phyloP scores from a whole-genome alignment of 1,140 invertebrate genomes.

The Acromyrmex charruanus region DNA sequence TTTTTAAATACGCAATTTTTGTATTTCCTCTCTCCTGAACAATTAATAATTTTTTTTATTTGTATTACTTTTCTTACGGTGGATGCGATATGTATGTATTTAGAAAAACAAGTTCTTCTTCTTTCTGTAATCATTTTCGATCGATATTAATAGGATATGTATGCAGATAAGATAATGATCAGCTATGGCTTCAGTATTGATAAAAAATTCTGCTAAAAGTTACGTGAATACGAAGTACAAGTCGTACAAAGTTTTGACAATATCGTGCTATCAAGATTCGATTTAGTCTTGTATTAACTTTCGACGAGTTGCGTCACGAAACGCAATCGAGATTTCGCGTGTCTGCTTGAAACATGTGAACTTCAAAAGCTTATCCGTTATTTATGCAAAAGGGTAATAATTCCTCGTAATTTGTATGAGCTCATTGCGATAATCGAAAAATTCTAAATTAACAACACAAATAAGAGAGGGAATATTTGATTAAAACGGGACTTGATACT shows the following conservation, averaged over 20 bases:
- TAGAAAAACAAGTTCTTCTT: neutral
- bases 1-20: too few relatives aligned
- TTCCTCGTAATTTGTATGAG: neutral
- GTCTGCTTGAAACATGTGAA: conserved; percentile 25
- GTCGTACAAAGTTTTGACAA: conserved; percentile 57
- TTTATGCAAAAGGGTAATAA: conserved; percentile 41
- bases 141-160: neutral
- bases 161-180: conserved; percentile 37
- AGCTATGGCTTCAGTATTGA: neutral
- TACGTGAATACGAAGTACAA: conserved; percentile 24
- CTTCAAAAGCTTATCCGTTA: conserved; percentile 44
- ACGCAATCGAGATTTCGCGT: conserved; percentile 74
- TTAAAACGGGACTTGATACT: too few relatives aligned
- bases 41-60: too few relatives aligned
- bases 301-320: conserved; percentile 69
- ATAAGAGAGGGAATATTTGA: too few relatives aligned
- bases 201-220: conserved; percentile 61
- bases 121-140: neutral
- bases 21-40: too few relatives aligned
- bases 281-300: conserved; percentile 46
- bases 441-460: conserved; percentile 3
- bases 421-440: conserved; percentile 26
- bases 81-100: neutral
- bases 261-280: conserved; percentile 64
- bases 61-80: too few relatives aligned